phyloP scores from a whole-genome alignment of 1,140 invertebrate genomes.

The Neomicropteryx cornuta region DNA sequence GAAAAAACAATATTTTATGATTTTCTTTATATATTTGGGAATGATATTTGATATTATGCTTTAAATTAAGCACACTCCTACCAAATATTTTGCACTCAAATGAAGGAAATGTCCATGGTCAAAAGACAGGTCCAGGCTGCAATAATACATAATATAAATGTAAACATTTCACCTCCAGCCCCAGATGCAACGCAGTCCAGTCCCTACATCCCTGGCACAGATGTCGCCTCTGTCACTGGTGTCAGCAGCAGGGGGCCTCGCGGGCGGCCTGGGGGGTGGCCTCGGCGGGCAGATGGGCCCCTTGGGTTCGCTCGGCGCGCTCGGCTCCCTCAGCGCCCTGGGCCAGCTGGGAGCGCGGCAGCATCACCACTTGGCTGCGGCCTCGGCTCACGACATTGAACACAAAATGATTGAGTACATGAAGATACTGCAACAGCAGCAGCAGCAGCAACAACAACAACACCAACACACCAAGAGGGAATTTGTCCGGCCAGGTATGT shows the following conservation, averaged over 20 bases:
- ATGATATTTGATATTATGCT: too few relatives aligned
- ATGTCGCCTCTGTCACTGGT: constrained; percentile 67
- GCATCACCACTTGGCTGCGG: constrained; percentile 27
- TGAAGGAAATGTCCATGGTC: too few relatives aligned
- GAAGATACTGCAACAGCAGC: constrained; percentile 50
- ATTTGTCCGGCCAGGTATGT: too few relatives aligned
- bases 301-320: too few relatives aligned
- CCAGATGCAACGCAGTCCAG: constrained; percentile 42
- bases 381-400: constrained; percentile 51
- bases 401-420: constrained; percentile 68
- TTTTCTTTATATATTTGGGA: too few relatives aligned
- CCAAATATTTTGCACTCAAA: too few relatives aligned
- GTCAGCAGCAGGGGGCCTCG: constrained; percentile 24
- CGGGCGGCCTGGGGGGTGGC: constrained; percentile 23
- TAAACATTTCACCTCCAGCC: constrained; percentile 29
- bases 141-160: too few relatives aligned
- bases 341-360: constrained; percentile 41
- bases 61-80: too few relatives aligned
- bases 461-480: too few relatives aligned
- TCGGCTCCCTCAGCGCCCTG: constrained; percentile 33
- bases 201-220: constrained; percentile 50
- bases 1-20: too few relatives aligned
- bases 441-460: constrained; percentile 24
- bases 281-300: constrained; percentile 36
- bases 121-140: too few relatives aligned